Base-by-base conservation (phyloP, 1,140 invertebrate species). In the Drosophila kikkawai region DNA sequence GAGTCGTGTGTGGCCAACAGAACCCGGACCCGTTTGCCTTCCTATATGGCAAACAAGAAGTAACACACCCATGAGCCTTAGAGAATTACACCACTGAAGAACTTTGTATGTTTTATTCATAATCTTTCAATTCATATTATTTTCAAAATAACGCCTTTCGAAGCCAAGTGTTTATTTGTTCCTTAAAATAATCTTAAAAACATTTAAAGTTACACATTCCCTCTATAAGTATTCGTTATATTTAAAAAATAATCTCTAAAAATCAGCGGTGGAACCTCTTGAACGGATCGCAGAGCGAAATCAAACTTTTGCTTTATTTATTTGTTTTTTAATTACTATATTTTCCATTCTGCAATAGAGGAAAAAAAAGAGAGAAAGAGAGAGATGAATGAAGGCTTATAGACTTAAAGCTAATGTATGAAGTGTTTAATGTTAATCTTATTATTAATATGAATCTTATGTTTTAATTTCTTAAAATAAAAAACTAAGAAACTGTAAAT, bases 1-100 rank as follows among this genome's bases (percentile, higher is more conserved):
- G 7, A 11, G 39, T 65, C 63, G 9, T 65, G 63, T n/a, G 63
- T 65, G 63, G 63, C 63, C 0, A 65, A 65, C 7, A 34, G 63
- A 19, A 65, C 63, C 26, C 63, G 63, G 11, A 42, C 39, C 7
- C 63, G 63, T 6, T 17, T 65, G 56, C 11, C 63, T 0, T 0
- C 3, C 26, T 32, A 65, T 7, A 3, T 26, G 63, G 63, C 55
- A 15, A n/a, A 22, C 17, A 39, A 37, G 7, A 61, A 60, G 1
- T 9, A 26, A n/a, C 1, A n/a, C 1, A 19, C 2, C 2, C n/a
- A 3, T 15, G 15, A 15, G 7, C 3, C 8, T 19, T 42, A n/a
- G 7, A 42, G 7, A 1, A 4, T 19, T 6, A 12, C 9, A 7
- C 5, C 42, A 19, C 42, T 22, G 22, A 9, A n/a, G 8, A 13